Evolutionary conservation across 2,888 invertebrate species (phyloP).

Genomic region (Lepidochrysops patricia): DNA sequence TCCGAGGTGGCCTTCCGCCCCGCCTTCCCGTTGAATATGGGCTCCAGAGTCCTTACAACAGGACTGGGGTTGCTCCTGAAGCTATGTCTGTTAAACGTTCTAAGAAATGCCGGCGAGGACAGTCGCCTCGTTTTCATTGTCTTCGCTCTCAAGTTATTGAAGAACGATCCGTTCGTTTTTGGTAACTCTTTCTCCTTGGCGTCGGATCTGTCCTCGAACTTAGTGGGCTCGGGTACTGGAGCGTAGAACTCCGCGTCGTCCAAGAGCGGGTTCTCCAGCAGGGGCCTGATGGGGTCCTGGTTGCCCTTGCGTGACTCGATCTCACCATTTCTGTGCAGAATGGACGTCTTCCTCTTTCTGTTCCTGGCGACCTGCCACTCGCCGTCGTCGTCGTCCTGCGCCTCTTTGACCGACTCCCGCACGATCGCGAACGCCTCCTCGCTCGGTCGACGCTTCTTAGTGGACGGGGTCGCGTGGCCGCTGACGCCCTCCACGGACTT

Average conservation of each 20-base stretch:
- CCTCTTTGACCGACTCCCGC: constrained; percentile 74
- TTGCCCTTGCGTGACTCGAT: constrained; percentile 37
- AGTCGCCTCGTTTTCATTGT: constrained; percentile 69
- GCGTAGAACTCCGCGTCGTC: constrained; percentile 74
- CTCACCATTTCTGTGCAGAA: constrained; percentile 53
- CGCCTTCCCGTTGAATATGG: constrained; percentile 53
- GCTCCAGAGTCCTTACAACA: constrained; percentile 44
- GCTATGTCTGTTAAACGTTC: constrained; percentile 71
- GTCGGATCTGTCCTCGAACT: constrained; percentile 40
- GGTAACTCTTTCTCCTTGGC: constrained; percentile 43
- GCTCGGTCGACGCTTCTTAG: constrained; percentile 80
- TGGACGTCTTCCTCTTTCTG: constrained; percentile 63
- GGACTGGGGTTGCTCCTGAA: constrained; percentile 58
- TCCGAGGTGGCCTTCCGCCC: constrained; percentile 54
- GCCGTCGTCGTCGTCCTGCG: constrained; percentile 60
- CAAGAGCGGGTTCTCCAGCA: constrained; percentile 67
- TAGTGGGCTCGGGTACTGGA: constrained; percentile 59
- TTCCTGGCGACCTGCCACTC: constrained; percentile 68
- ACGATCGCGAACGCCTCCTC: constrained; percentile 80
- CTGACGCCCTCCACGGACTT: constrained; percentile 79
- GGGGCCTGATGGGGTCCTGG: constrained; percentile 49
- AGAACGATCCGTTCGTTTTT: constrained; percentile 65
- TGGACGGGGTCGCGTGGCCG: constrained; percentile 67
- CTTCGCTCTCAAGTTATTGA: constrained; percentile 61
- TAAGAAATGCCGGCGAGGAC: constrained; percentile 76